Evolutionary conservation across 2,113 vertebrate species (phyloP).

Genomic region (Elgaria multicarinata): DNA sequence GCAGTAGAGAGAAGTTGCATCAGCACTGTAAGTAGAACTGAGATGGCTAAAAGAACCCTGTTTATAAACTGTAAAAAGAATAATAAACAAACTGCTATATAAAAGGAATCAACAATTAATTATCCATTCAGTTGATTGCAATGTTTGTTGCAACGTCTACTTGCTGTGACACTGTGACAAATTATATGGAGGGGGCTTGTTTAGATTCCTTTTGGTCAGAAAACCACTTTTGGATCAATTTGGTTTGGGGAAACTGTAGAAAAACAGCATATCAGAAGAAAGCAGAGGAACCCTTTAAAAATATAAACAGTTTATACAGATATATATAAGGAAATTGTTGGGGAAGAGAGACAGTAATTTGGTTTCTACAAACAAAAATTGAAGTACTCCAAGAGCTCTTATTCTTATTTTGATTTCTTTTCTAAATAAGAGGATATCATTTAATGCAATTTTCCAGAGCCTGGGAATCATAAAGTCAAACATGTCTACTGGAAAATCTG

Average conservation of each 20-base stretch:
- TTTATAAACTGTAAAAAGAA: not conserved
- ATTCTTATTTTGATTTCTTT: constrained; percentile 77
- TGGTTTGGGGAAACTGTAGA: constrained; percentile 55
- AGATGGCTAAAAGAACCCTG: not conserved
- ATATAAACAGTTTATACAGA: constrained; percentile 45
- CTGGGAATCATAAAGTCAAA: constrained; percentile 83
- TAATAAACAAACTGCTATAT: not conserved
- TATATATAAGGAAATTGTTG: constrained; percentile 80
- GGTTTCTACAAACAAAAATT: constrained; percentile 80
- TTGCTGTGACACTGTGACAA: constrained; percentile 46
- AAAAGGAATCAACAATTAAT: constrained; percentile 27
- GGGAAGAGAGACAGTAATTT: constrained; percentile 72
- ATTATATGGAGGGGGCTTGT: not conserved
- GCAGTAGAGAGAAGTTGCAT: not conserved
- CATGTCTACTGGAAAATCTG: constrained; percentile 90
- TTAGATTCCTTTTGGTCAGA: constrained; percentile 39
- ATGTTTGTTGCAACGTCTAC: constrained; percentile 21
- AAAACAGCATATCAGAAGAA: constrained; percentile 54
- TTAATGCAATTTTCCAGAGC: constrained; percentile 83
- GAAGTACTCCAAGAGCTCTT: constrained; percentile 69
- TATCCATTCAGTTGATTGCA: constrained; percentile 42
- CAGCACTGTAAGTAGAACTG: not conserved
- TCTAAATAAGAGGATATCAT: constrained; percentile 75
- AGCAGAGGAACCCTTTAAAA: constrained; percentile 42
- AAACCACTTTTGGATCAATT: constrained; percentile 63